Base-by-base conservation (phyloP, 1,140 invertebrate species). In the Leucophenga varia region DNA sequence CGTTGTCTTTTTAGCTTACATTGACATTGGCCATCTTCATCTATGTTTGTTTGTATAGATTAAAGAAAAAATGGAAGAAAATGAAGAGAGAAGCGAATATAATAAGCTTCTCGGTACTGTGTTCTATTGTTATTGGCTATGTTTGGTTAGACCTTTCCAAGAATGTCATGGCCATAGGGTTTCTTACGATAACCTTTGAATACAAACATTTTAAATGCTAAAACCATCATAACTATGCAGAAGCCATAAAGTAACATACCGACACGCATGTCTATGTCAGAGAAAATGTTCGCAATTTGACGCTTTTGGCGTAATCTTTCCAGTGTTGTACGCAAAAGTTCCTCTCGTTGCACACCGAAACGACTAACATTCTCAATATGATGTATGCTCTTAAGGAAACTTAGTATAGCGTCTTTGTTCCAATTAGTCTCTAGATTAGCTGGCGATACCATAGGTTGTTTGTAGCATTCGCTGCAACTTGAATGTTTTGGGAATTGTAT, bases 401-500 rank as follows among this genome's bases (percentile, higher is more conserved):
- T 57, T 18, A 92, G 76, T 2, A 95, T 89, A 44, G 85, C 80
- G 1, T 76, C 73, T 52, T 84, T 77, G 55, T 89, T 82, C 86
- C 88, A 94, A 17, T 79, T 78, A 3, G 76, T 79, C 44, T 81
- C 76, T 2, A 67, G 54, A 10, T 46, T 52, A 3, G 53, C 46
- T 1, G 53, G 25, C 2, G 39, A 57, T 8, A 43, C 12, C 3
- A 14, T 30, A 2, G 54, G 12, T 13, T 47, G 12, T 3, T 78
- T 69, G 44, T 80, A 81, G 72, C 95, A 97, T 10, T 78, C 61
- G 0, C 83, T 78, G 76, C 95, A 97, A 43, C 82, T 76, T 1
- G 77, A 58, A 8, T 67, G 53, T 9, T 84, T 78, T 1, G 97
- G 97, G 76, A 96, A 99, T 67, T 94, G 89, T 28, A 89, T 80